These are phyloP conservation scores for Spinibarbus caldwelli DNA, from an alignment of 2,797 vertebrate species.

Conservation along the genomic window DNA sequence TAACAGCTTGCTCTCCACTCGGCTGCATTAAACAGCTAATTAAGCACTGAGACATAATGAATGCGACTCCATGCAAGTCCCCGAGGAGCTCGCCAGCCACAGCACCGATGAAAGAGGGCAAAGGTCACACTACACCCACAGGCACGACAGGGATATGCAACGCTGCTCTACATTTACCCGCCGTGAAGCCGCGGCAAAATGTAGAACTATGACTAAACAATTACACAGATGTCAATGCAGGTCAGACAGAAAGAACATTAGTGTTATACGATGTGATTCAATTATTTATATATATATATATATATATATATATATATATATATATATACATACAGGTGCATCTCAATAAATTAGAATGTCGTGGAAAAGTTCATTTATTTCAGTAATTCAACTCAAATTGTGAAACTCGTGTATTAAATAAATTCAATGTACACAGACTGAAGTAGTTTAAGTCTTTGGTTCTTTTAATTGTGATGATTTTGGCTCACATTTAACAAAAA, in stretches of 20 bases:
- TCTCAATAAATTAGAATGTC: too few relatives aligned
- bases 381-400: too few relatives aligned
- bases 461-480: too few relatives aligned
- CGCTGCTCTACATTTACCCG: not conserved
- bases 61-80: constrained; percentile 27
- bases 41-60: constrained; percentile 25
- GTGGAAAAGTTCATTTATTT: too few relatives aligned
- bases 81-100: constrained; percentile 10
- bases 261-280: constrained; percentile 2
- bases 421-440: too few relatives aligned
- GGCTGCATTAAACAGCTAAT: constrained; percentile 43
- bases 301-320: too few relatives aligned
- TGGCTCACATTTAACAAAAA: too few relatives aligned
- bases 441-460: too few relatives aligned
- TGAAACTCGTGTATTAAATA: too few relatives aligned
- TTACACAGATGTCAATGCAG: constrained; percentile 32
- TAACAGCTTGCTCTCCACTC: constrained; percentile 32
- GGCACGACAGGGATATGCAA: constrained; percentile 28
- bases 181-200: not conserved
- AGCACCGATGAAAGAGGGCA: constrained; percentile 29
- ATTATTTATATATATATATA: not conserved
- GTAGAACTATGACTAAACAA: constrained; percentile 28
- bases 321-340: too few relatives aligned
- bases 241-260: constrained; percentile 30
- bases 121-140: constrained; percentile 46